phyloP scores from a whole-genome alignment of 1,140 invertebrate species.

The Diorhabda elongata region DNA sequence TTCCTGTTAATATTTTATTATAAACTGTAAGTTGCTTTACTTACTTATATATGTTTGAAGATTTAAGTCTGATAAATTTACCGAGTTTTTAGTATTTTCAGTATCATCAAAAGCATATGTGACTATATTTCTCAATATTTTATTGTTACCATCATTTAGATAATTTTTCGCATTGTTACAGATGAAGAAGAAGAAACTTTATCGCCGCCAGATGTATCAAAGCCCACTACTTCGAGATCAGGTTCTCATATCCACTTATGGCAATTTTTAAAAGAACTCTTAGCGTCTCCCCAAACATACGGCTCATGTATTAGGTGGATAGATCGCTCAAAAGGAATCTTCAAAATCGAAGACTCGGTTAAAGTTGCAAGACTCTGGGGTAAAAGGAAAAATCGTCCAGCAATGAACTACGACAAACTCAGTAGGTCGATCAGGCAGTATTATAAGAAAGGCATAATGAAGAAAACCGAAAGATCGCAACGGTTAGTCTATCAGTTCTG shows the following conservation, averaged over 20 bases:
- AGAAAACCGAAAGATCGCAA: conserved; percentile 97
- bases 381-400: conserved; percentile 92
- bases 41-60: too few species aligned
- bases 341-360: conserved; percentile 99
- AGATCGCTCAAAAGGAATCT: conserved; percentile 89
- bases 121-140: too few species aligned
- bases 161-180: conserved; percentile 34
- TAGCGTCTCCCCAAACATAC: conserved; percentile 79
- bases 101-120: too few species aligned
- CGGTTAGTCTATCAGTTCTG: conserved; percentile 99
- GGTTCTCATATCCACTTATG: conserved; percentile 92
- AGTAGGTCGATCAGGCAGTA: conserved; percentile 97
- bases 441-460: conserved; percentile 99
- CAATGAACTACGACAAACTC: conserved; percentile 99
- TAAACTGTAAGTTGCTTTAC: too few species aligned
- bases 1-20: too few species aligned
- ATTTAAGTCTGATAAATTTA: too few species aligned
- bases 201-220: conserved; percentile 28
- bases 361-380: conserved; percentile 95
- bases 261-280: conserved; percentile 97
- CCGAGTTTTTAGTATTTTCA: too few species aligned
- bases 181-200: conserved; percentile 55
- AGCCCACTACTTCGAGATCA: conserved; percentile 38
- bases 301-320: conserved; percentile 95
- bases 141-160: too few species aligned